Base-by-base conservation (phyloP, 64 coral and sea anemone species). In the Stichodactyla helianthus region DNA sequence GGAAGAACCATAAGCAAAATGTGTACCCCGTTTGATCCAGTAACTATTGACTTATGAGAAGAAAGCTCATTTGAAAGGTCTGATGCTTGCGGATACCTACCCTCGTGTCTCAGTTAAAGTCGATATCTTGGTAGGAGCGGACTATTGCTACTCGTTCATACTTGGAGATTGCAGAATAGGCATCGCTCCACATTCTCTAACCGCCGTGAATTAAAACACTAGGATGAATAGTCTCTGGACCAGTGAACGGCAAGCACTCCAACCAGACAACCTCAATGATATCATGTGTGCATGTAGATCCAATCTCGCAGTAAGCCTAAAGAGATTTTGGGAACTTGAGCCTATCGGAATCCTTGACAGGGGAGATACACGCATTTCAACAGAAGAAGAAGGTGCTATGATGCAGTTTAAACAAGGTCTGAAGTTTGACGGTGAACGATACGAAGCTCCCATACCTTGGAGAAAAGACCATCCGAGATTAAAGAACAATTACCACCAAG, bases 321-420 rank as follows among this genome's bases (percentile, higher is more conserved):
- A 55, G 58, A 31, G 56, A 55, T 92, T 92, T 18, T 88, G 91
- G 91, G 91, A 92, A n/a, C 78, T 92, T 5, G 85, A 92, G 55
- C 74, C 78, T 23, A 92, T 88, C 28, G 86, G 79, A 16, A 92
- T 92, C 52, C 27, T 17, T 14, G 85, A 83, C 9, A 28, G 67
- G 1, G 77, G 16, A 16, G 59, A 78, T 51, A 44, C 55, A 15
- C 10, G 1, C 19, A 55, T 78, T 53, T 82, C 85, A 4, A 14
- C 16, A 52, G 85, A 92, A 11, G 85, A 88, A 31, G 54, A 88
- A 51, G 6, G 2, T 51, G 53, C 91, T 7, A 60, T 92, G 17
- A 31, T 53, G 12, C 56, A 92, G 20, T 87, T 92, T 54, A 83
- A 84, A 0, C 7, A 25, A 35, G 79, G 53, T 50, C 50, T 88